phyloP scores from a whole-genome alignment of 1,140 invertebrate species.

The Drosophila grimshawi region DNA sequence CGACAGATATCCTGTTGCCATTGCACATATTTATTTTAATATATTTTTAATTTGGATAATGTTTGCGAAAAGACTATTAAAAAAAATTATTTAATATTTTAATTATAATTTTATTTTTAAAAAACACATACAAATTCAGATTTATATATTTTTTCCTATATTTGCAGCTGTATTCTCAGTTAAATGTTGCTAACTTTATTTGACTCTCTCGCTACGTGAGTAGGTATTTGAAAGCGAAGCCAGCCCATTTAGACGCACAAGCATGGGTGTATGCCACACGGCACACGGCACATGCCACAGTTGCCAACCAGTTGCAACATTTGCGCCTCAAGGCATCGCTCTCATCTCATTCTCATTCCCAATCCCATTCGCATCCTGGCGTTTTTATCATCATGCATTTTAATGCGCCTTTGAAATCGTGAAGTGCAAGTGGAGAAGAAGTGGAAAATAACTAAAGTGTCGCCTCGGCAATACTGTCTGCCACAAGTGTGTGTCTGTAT shows the following conservation, averaged over 20 bases:
- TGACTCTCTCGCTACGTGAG: background rate
- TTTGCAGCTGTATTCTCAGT: no score
- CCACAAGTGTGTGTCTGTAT: slow-evolving; percentile 29
- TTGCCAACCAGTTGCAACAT: slow-evolving; percentile 69
- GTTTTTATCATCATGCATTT: slow-evolving; percentile 75
- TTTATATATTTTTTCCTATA: no score
- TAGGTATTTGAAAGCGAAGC: background rate
- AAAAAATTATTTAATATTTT: no score
- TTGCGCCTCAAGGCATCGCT: slow-evolving; percentile 40
- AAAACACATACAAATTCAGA: no score
- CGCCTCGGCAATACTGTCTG: slow-evolving; percentile 49
- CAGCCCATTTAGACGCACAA: background rate
- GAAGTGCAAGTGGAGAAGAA: slow-evolving; percentile 72
- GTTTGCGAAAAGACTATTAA: no score
- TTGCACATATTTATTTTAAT: no score
- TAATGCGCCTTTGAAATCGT: slow-evolving; percentile 80
- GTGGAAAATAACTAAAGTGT: slow-evolving; percentile 82
- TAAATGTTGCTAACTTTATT: background rate
- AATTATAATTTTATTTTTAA: no score
- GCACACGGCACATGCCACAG: slow-evolving; percentile 10
- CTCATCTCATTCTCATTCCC: background rate
- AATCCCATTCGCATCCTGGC: slow-evolving; percentile 36
- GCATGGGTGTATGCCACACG: background rate
- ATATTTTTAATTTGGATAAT: no score
- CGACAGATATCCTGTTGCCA: no score